Evolutionary conservation across 2,797 vertebrate genomes (phyloP).

Genomic region (Sebastes diploproa): DNA sequence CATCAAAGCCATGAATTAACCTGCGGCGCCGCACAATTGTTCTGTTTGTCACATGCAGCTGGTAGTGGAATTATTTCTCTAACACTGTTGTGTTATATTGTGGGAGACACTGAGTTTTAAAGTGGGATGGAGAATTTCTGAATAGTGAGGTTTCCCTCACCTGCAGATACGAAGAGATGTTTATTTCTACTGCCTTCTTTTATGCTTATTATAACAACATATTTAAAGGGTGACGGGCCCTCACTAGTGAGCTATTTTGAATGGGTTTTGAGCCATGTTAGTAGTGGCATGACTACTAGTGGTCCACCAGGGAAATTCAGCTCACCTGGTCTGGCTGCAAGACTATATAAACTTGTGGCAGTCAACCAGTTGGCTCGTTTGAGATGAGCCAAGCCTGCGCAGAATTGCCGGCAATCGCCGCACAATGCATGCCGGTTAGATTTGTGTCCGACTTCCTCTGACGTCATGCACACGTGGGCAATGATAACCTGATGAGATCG

Average conservation of each 20-base stretch:
- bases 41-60: conserved; percentile 67
- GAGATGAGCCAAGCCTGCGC: too few species aligned
- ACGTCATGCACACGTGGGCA: too few species aligned
- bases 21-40: conserved; percentile 60
- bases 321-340: not conserved
- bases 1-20: conserved; percentile 72
- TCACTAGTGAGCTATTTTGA: not conserved
- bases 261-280: not conserved
- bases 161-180: conserved; percentile 6
- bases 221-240: not conserved
- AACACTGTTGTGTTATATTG: conserved; percentile 8
- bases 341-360: not conserved
- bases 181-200: not conserved
- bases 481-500: too few species aligned
- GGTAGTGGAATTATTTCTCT: conserved; percentile 57
- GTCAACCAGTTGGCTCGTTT: not conserved
- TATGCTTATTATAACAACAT: not conserved
- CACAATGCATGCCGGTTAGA: too few species aligned
- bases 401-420: too few species aligned
- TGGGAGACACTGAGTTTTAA: conserved; percentile 29
- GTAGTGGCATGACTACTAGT: not conserved
- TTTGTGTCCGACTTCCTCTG: too few species aligned
- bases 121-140: conserved; percentile 10
- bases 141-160: conserved; percentile 12
- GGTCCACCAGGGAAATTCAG: not conserved